Evolutionary conservation across 2,113 vertebrate species (phyloP), one percentile per base, ranked within the genome.

Genomic region (Gallinago paraguaiae): DNA sequence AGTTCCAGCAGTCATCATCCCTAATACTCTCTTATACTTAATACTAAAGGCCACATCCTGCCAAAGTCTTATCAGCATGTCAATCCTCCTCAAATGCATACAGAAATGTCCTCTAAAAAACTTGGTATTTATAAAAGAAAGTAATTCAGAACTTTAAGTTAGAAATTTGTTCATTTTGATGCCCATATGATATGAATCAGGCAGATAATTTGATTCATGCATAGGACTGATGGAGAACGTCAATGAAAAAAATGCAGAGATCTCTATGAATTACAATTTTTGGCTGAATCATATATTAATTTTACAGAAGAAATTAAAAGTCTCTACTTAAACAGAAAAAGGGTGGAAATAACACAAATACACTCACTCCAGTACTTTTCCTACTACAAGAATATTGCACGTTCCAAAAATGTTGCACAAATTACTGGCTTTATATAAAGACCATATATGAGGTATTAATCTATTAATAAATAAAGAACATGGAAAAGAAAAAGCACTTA

Each of bases 381-480:
- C 85, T 90, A 96, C 83, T 96, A 9, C 85, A 97, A 98, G 96
- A 97, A 98, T 98, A 98, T 98, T 98, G 98, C 98, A 98, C 98
- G 88, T 98, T 95, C 92, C 89, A 37, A 95, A 92, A 98, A 93
- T 13, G 96, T 97, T 97, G 94, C 96, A 98, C 95, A 95, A 94
- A 87, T 96, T 93, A 98, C 97, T 98, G 97, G 97, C 97, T 98
- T 97, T 97, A 95, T 93, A 97, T 96, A 97, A 96, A 97, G 95
- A 93, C 96, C 96, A 96, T 95, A 97, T 82, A 96, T 97, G 98
- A 98, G 98, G 98, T 98, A 98, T 98, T 98, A 98, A 97, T 98
- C 96, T 95, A 97, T 97, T 94, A 97, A 97, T 97, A 98, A 97
- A 97, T 97, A 97, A 97, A 97, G 88, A 92, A 97, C 67, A 90